These are phyloP conservation scores for Cotesia chilonis DNA, from an alignment of 1,140 invertebrate species.

Conservation along the genomic window DNA sequence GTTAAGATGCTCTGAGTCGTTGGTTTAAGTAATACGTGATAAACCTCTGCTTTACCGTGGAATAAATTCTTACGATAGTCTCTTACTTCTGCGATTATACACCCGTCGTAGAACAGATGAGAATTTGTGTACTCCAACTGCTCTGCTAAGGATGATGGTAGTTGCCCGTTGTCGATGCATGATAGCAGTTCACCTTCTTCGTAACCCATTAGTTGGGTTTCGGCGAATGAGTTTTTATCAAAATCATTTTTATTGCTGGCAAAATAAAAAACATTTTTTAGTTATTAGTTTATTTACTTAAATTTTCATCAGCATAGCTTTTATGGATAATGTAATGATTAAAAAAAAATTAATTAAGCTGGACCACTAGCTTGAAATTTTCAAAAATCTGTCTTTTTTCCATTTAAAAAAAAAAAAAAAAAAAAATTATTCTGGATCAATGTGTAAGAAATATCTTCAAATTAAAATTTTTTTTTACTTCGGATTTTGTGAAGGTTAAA, in stretches of 20 bases:
- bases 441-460: too few relatives aligned
- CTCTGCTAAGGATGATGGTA: slow-evolving; percentile 87
- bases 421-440: too few relatives aligned
- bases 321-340: too few relatives aligned
- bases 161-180: slow-evolving; percentile 84
- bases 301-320: too few relatives aligned
- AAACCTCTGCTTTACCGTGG: slow-evolving; percentile 75
- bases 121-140: slow-evolving; percentile 81
- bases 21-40: slow-evolving; percentile 88
- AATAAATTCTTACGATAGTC: slow-evolving; percentile 84
- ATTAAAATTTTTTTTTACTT: too few relatives aligned
- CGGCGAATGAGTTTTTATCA: slow-evolving; percentile 72
- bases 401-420: too few relatives aligned
- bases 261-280: neutral
- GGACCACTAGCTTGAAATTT: too few relatives aligned
- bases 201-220: slow-evolving; percentile 80
- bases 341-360: too few relatives aligned
- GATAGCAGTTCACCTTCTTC: slow-evolving; percentile 79
- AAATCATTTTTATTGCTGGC: slow-evolving; percentile 45
- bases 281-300: slow-evolving; percentile 5
- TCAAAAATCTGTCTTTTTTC: too few relatives aligned
- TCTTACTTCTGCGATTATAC: slow-evolving; percentile 89
- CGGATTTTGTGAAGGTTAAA: too few relatives aligned
- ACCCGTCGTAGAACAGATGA: slow-evolving; percentile 89
- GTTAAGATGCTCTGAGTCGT: slow-evolving; percentile 83